These are phyloP conservation scores for Drosophila paracracens DNA, from an alignment of 2,888 invertebrate species.

Conservation along the genomic window DNA sequence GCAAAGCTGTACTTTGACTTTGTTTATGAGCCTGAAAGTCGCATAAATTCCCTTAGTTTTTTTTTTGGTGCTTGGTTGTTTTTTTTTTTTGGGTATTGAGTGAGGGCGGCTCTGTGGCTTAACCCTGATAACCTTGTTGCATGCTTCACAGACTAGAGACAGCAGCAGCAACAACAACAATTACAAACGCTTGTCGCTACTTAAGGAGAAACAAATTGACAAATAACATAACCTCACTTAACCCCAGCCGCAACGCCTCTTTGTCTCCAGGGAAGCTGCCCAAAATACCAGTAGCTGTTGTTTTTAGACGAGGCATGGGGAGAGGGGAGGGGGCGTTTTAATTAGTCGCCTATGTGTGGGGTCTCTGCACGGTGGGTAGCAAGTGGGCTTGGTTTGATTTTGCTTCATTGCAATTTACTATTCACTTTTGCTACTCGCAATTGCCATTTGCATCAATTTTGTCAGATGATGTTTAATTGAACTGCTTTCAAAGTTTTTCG, in stretches of 20 bases:
- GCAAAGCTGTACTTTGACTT: conserved; percentile 19
- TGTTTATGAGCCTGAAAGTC: conserved; percentile 32
- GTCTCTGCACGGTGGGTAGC: conserved; percentile 49
- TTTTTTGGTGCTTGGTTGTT: neutral
- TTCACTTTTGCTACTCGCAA: neutral
- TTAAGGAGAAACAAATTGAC: conserved; percentile 80
- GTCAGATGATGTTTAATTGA: neutral
- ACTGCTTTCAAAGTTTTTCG: neutral
- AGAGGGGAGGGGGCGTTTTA: conserved; percentile 48
- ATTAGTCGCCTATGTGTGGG: conserved; percentile 64
- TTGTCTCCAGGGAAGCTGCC: conserved; percentile 39
- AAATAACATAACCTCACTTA: conserved; percentile 82
- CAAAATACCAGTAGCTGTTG: conserved; percentile 67
- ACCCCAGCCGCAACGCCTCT: conserved; percentile 75
- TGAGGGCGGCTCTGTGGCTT: conserved; percentile 51
- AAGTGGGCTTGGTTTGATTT: neutral
- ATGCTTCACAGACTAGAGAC: conserved; percentile 36
- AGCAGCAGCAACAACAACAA: conserved; percentile 19
- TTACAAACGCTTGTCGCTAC: conserved; percentile 58
- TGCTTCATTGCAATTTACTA: neutral
- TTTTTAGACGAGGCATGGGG: neutral
- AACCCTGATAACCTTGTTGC: conserved; percentile 77
- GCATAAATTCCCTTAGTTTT: conserved; percentile 3
- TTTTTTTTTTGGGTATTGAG: conserved; percentile 12
- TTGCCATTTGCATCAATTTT: conserved; percentile 5